Percentiles rank a stretch among this genome's conserved stretches.
These are phyloP conservation scores for Arothron firmamentum DNA, from an alignment of 2,113 vertebrate genomes.

Conservation along the genomic window DNA sequence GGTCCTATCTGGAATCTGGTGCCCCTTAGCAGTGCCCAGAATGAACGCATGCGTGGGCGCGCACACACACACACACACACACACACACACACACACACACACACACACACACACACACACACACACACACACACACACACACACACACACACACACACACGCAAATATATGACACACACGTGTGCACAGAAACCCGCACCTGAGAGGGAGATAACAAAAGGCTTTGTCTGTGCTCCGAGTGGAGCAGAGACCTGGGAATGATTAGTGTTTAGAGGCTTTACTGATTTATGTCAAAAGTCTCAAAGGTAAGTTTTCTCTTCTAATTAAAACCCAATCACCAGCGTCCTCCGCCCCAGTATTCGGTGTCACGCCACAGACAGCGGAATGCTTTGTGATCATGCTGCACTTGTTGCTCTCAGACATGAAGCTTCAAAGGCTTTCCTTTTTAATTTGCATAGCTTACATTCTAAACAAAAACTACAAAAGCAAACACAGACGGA, in stretches of 20 bases:
- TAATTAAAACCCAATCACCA: conserved; percentile 76
- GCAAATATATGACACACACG: conserved; percentile 13
- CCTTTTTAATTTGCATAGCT: conserved; percentile 64
- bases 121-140: conserved; percentile 28
- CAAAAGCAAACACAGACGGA: conserved; percentile 63
- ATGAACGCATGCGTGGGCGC: conserved; percentile 32
- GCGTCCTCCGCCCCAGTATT: conserved; percentile 65
- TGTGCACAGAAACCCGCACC: conserved; percentile 49
- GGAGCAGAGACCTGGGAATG: conserved; percentile 72
- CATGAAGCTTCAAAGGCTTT: conserved; percentile 62
- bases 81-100: conserved; percentile 28
- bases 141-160: conserved; percentile 27
- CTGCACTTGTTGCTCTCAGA: conserved; percentile 72
- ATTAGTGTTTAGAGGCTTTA: conserved; percentile 79
- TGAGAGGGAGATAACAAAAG: conserved; percentile 75
- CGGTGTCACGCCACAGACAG: conserved; percentile 74
- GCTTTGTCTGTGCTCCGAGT: conserved; percentile 71
- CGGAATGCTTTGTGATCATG: conserved; percentile 71
- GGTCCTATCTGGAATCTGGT: conserved; percentile 76
- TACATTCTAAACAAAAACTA: conserved; percentile 70
- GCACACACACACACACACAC: conserved; percentile 28
- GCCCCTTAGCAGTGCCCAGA: conserved; percentile 71
- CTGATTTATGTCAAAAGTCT: conserved; percentile 77
- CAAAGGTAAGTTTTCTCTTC: conserved; percentile 75
- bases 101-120: conserved; percentile 28